Evolutionary conservation across 2,113 vertebrate genomes (phyloP).

Genomic region (Psophia crepitans): DNA sequence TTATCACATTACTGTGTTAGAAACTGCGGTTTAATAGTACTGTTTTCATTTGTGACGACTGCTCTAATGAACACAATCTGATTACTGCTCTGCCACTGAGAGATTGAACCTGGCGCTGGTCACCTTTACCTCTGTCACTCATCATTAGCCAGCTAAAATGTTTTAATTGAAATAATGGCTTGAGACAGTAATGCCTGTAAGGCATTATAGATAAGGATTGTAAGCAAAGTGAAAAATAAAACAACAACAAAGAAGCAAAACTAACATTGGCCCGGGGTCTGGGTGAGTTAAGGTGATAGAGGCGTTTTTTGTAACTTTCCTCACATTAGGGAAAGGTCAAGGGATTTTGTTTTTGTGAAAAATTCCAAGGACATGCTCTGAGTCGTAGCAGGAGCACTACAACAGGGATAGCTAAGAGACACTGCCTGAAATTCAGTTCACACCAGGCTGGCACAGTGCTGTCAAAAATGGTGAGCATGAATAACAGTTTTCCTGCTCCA

Average conservation of each 20-base stretch:
- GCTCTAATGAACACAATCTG: constrained; percentile 50
- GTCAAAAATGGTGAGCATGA: background rate
- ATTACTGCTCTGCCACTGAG: constrained; percentile 48
- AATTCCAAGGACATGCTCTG: background rate
- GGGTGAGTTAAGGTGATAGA: background rate
- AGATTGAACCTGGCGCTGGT: constrained; percentile 50
- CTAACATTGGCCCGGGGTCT: background rate
- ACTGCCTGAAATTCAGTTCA: background rate
- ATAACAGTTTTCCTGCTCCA: background rate
- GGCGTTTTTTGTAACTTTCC: background rate
- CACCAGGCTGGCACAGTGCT: background rate
- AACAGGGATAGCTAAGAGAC: background rate
- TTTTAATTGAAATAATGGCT: constrained; percentile 44
- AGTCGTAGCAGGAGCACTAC: background rate
- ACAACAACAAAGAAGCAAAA: background rate
- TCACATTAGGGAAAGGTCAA: background rate
- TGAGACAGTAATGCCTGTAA: background rate
- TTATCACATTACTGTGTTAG: constrained; percentile 57
- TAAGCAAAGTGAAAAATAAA: background rate
- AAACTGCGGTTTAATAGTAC: constrained; percentile 43
- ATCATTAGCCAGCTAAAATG: constrained; percentile 10
- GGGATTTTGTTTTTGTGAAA: background rate
- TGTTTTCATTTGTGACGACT: constrained; percentile 34
- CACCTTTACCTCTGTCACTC: constrained; percentile 45
- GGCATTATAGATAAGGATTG: background rate